These are phyloP conservation scores for Pangasianodon gigas DNA, from an alignment of 2,113 vertebrate genomes.

Conservation along the genomic window DNA sequence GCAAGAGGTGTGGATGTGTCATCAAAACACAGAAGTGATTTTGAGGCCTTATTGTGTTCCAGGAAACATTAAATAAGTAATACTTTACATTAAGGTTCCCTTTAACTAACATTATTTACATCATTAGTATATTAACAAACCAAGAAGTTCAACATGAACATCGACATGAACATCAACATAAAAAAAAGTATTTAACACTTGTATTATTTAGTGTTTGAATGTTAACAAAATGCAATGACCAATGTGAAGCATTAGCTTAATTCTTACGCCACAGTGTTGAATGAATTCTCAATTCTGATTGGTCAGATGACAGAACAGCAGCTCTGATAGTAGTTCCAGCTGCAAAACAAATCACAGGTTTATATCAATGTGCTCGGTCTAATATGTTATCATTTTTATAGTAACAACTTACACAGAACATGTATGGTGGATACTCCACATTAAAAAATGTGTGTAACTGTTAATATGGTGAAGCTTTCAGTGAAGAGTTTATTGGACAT, in stretches of 20 bases:
- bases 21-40: slow-evolving; percentile 35
- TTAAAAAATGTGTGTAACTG: too few species aligned
- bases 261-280: neutral
- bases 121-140: neutral
- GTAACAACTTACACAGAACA: too few species aligned
- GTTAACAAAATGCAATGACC: neutral
- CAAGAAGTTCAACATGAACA: neutral
- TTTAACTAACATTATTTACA: neutral
- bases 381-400: too few species aligned
- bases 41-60: neutral
- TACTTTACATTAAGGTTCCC: neutral
- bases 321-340: neutral
- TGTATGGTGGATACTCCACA: too few species aligned
- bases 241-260: neutral
- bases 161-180: too few species aligned
- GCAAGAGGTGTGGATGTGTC: slow-evolving; percentile 42
- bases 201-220: neutral
- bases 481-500: neutral
- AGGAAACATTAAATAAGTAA: neutral
- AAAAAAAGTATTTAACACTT: neutral
- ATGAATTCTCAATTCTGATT: neutral
- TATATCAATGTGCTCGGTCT: neutral
- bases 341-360: neutral
- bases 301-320: neutral
- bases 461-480: neutral